Percentiles rank a stretch among this genome's conserved stretches.
These are phyloP conservation scores for Eilema caniola DNA, from an alignment of 2,888 invertebrate genomes.

Conservation along the genomic window DNA sequence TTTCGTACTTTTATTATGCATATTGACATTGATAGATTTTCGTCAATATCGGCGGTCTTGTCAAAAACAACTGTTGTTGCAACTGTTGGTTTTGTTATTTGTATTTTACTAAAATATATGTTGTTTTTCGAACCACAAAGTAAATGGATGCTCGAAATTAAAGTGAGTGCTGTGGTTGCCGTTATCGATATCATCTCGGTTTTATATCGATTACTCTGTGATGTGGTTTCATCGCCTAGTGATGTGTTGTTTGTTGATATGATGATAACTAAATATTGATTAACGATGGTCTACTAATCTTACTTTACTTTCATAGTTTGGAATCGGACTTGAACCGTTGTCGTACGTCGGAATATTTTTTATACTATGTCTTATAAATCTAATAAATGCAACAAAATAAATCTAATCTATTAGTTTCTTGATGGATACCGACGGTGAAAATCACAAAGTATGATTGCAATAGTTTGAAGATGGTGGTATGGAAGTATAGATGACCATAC, in stretches of 20 bases:
- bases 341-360: too few species aligned
- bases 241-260: not conserved
- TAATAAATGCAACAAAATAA: too few species aligned
- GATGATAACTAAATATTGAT: not conserved
- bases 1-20: conserved; percentile 40
- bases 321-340: too few species aligned
- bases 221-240: not conserved
- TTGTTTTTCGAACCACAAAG: conserved; percentile 10
- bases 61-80: conserved; percentile 35
- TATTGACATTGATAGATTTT: conserved; percentile 52
- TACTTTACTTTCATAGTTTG: too few species aligned
- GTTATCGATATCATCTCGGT: not conserved
- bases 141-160: conserved; percentile 1
- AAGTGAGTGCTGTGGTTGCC: not conserved
- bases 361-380: too few species aligned
- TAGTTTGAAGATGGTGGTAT: too few species aligned
- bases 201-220: not conserved
- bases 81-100: conserved; percentile 18
- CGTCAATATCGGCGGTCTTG: conserved; percentile 37
- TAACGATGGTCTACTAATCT: not conserved
- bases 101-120: conserved; percentile 15
- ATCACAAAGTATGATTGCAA: too few species aligned
- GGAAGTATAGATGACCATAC: too few species aligned
- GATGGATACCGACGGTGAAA: too few species aligned
- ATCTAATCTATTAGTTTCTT: too few species aligned